Conservation (phyloP, 1,140 invertebrate species). For the Macrotrachela quadricornifera region DNA sequence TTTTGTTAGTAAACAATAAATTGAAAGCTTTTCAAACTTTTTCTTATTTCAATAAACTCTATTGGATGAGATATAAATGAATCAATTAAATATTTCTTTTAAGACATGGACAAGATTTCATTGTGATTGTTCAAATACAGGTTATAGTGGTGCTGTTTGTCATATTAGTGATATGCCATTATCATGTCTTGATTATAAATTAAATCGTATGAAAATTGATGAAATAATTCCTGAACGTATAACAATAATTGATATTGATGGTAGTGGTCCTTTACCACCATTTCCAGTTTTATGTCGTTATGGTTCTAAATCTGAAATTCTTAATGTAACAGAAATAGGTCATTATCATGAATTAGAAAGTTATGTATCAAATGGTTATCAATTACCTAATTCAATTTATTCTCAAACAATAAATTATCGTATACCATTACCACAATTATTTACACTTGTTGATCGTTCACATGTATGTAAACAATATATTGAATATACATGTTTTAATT, state of each 20-base stretch:
- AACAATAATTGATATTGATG: conserved; percentile 54
- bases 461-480: conserved; percentile 59
- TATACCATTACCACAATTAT: conserved; percentile 54
- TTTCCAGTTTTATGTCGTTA: conserved; percentile 77
- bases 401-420: conserved; percentile 66
- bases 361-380: conserved; percentile 39
- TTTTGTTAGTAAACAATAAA: too few relatives aligned
- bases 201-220: not conserved
- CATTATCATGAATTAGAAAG: conserved; percentile 22
- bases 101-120: conserved; percentile 54
- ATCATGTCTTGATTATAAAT: conserved; percentile 6
- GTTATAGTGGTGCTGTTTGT: conserved; percentile 83
- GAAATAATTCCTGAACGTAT: too few relatives aligned
- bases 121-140: conserved; percentile 66
- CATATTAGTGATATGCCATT: conserved; percentile 37
- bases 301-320: conserved; percentile 4
- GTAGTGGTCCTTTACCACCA: conserved; percentile 67
- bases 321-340: conserved; percentile 16
- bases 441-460: conserved; percentile 66
- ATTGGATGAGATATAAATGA: too few relatives aligned
- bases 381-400: conserved; percentile 59
- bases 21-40: too few relatives aligned
- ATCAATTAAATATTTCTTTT: too few relatives aligned
- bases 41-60: too few relatives aligned
- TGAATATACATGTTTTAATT: conserved; percentile 62